These are phyloP conservation scores for Chirona hameri DNA, from an alignment of 2,888 invertebrate genomes.

Conservation along the genomic window DNA sequence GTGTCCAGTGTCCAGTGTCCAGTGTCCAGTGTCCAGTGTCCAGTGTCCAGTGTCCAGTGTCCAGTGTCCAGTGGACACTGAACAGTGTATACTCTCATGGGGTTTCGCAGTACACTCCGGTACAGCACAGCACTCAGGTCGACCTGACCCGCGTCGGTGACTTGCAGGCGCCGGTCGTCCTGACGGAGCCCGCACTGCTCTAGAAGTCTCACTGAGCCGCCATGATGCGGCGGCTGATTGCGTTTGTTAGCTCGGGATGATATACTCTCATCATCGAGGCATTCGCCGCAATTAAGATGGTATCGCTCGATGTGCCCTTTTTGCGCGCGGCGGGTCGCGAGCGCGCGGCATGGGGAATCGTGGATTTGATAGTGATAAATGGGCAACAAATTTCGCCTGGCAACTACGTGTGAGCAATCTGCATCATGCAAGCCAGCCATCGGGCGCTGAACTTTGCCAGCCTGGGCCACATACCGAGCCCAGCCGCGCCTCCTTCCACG, in stretches of 20 bases:
- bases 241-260: neutral
- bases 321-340: neutral
- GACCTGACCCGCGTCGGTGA: neutral
- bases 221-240: neutral
- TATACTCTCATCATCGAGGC: neutral
- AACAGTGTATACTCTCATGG: too few species aligned
- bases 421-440: neutral
- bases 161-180: neutral
- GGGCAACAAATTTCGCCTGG: neutral
- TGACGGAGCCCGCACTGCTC: neutral
- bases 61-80: too few species aligned
- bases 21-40: too few species aligned
- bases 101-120: too few species aligned
- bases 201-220: neutral
- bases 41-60: too few species aligned
- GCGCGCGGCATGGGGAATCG: neutral
- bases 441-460: neutral
- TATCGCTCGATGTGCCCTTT: neutral
- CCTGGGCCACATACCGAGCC: neutral
- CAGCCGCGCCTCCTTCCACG: too few species aligned
- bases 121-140: too few species aligned
- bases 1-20: too few species aligned
- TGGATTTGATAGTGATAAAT: neutral
- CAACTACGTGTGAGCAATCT: neutral
- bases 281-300: constrained; percentile 22